A percentile compares a stretch with the other conserved stretches of the same genome.
Evolutionary conservation across 2,113 vertebrate species (phyloP).

Genomic region (Calypte anna): DNA sequence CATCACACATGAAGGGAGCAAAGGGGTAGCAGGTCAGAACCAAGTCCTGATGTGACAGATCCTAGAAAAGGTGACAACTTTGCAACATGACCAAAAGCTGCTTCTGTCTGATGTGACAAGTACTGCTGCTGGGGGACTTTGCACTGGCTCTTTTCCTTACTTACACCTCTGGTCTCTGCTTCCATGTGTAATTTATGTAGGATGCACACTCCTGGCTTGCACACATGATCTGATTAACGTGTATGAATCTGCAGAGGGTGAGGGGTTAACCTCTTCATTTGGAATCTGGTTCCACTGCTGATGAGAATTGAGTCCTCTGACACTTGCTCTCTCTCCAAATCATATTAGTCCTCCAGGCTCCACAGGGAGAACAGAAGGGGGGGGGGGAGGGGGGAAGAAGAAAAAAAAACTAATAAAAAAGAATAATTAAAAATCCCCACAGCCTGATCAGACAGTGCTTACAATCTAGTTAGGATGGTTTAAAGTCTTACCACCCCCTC

Average conservation of each 20-base stretch:
- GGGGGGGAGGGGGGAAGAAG: not conserved
- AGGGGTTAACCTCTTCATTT: slow-evolving; percentile 44
- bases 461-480: not conserved
- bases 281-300: not conserved
- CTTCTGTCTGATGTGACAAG: not conserved
- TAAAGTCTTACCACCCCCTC: not conserved
- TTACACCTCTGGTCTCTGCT: not conserved
- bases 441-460: not conserved
- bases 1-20: not conserved
- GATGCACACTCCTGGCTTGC: not conserved
- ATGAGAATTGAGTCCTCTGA: slow-evolving; percentile 29
- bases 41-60: not conserved
- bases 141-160: not conserved
- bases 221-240: not conserved
- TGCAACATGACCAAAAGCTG: not conserved
- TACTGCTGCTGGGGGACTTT: fast-evolving
- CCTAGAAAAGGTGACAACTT: not conserved
- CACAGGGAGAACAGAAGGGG: not conserved
- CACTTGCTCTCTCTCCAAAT: slow-evolving; percentile 51
- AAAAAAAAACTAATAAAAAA: not conserved
- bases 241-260: not conserved
- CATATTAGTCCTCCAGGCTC: slow-evolving; percentile 1
- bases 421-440: not conserved
- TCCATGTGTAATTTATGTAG: not conserved
- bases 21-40: not conserved